phyloP scores from a whole-genome alignment of 2,888 invertebrate genomes.

The Hypomecis atomaria region DNA sequence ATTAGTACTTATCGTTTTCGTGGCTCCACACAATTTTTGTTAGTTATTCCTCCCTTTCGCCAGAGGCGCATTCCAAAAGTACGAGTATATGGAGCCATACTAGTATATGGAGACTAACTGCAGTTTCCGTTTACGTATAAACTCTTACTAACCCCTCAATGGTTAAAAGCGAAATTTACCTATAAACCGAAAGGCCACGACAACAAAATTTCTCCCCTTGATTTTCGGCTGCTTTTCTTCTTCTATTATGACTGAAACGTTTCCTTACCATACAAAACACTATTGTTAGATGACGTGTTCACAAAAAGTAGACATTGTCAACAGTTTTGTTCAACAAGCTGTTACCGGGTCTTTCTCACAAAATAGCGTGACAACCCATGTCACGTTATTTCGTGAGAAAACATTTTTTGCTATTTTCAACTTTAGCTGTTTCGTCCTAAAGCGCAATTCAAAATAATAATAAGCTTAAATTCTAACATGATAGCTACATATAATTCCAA shows the following conservation, averaged over 20 bases:
- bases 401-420: constrained; percentile 14
- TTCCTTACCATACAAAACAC: constrained; percentile 44
- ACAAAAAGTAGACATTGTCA: constrained; percentile 68
- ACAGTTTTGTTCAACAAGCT: constrained; percentile 75
- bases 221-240: constrained; percentile 43
- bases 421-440: background rate
- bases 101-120: too few species aligned
- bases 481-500: constrained; percentile 4
- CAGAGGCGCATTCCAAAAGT: too few species aligned
- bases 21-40: too few species aligned
- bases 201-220: constrained; percentile 33
- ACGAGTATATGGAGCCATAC: too few species aligned
- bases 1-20: too few species aligned
- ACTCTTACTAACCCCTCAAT: too few species aligned
- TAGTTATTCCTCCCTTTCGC: too few species aligned
- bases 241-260: constrained; percentile 51
- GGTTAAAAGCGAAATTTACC: too few species aligned
- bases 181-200: constrained; percentile 21
- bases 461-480: too few species aligned
- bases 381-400: constrained; percentile 47
- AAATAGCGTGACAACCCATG: too few species aligned
- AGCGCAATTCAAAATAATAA: constrained; percentile 5
- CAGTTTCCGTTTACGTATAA: too few species aligned
- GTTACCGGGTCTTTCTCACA: constrained; percentile 62
- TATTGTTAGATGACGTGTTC: constrained; percentile 60